Percentiles rank a stretch among this genome's conserved stretches.
phyloP scores from a whole-genome alignment of 2,113 vertebrate genomes.

The Cavia aperea region DNA sequence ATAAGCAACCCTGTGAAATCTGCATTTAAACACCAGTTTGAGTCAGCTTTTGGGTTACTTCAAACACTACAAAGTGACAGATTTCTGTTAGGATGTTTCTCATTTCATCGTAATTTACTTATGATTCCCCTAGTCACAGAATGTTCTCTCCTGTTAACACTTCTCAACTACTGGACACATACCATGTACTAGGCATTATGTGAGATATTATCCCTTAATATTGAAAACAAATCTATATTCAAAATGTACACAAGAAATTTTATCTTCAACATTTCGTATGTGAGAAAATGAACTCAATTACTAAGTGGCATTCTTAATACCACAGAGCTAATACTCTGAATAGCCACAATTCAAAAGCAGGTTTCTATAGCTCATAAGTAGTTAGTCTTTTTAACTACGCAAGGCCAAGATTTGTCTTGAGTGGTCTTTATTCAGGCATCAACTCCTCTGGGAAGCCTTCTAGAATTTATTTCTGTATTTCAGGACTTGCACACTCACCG shows the following conservation, averaged over 20 bases:
- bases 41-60: constrained; percentile 26
- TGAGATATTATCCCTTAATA: not conserved
- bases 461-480: not conserved
- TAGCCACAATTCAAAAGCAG: constrained; percentile 36
- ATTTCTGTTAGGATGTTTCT: not conserved
- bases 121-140: not conserved
- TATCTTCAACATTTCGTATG: constrained; percentile 3
- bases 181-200: not conserved
- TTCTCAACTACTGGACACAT: not conserved
- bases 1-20: not conserved
- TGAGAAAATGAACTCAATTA: constrained; percentile 17
- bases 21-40: constrained; percentile 8
- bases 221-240: constrained; percentile 18
- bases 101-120: not conserved
- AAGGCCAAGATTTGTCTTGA: not conserved
- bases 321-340: not conserved
- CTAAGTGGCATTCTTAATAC: not conserved
- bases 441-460: not conserved
- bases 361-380: not conserved
- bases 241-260: not conserved
- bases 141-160: not conserved
- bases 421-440: constrained; percentile 20
- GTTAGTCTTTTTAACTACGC: not conserved
- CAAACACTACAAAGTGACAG: not conserved
- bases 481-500: not conserved